Base-by-base conservation (phyloP, 37 sponge, comb jelly and placozoan genomes). In the Aphrocallistes beatrix region DNA sequence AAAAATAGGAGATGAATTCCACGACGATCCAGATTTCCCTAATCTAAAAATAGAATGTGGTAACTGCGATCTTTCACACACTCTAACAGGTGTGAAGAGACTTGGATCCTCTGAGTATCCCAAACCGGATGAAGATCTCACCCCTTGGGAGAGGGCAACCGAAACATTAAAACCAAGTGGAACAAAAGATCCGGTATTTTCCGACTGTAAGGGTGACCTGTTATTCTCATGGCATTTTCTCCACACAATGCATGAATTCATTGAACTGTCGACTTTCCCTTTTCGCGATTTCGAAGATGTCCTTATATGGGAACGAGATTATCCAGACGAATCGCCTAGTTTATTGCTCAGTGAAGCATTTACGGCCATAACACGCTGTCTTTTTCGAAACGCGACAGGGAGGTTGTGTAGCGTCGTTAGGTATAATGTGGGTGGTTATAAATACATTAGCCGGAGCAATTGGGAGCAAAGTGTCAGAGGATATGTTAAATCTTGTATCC, bases 281-380 rank as follows among this genome's bases (percentile, higher is more conserved):
- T 60, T 60, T 28, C 75, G 75, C 75, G 75, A 60, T 60, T 60
- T 60, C 21, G 75, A 60, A 60, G 75, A 60, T 3, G 75, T 30
- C 28, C n/a, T 60, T 8, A 19, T 60, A 60, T 60, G 75, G 75
- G 75, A 60, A 60, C 75, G 75, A 32, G 75, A 60, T 21, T 60
- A 25, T 60, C 75, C 75, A 60, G 75, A 60, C 75, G 75, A 60
- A 60, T 21, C 75, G 28, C 75, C 75, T 3, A 32, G 75, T 60
- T 19, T 13, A 6, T 30, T 60, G 1, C 21, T 60, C 10, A 19
- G 10, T 3, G 75, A 60, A 60, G n/a, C 75, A 19, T 60, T 60
- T 60, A 28, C n/a, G n/a, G 75, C 75, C n/a, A 19, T 60, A 32
- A 60, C n/a, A 19, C 25, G 75, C 6, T 32, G 75, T 60, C 75